Evolutionary conservation across 2,888 invertebrate species (phyloP), one percentile per base, ranked within the genome.

Genomic region (Orchesellides sinensis): DNA sequence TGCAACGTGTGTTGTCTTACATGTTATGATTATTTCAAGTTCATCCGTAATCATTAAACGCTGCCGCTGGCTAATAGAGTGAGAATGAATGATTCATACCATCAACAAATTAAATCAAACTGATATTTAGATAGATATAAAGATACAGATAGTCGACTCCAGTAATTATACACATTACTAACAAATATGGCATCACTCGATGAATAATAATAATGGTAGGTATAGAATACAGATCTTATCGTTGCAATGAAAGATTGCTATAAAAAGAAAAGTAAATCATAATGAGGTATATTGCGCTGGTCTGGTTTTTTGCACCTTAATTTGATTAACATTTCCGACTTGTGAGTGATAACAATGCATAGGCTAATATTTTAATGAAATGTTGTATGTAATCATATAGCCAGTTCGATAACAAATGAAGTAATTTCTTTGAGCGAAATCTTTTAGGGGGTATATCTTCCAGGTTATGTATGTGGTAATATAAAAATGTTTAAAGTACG

Each of bases 321-420:
- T 78, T 77, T 49, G 49, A 78, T 78, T 78, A 78, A 54, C 35
- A 35, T 21, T 65, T 59, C 77, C 56, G 47, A 35, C 45, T 45
- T 52, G 17, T 45, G 6, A 52, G 49, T 68, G 47, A 47, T 68
- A 12, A 54, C 19, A 32, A 77, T 78, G 77, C 56, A 47, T 68
- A 56, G 10, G 68, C 66, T 68, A 77, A 77, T 77, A 25, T 68
- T 21, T 68, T 68, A 78, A 78, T 78, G 75, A 65, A 54, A 21
- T 54, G 75, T 52, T 75, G 6, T 23, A 19, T 19, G 29, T 29
- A 59, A 59, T 59, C 27, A 59, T 59, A 29, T 4, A 10, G 23
- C 56, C 27, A 4, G 27, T 1, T 6, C 8, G 5, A 25, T n/a
- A 25, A 32, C 21, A 29, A 61, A 61, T 61, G 27, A 25, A 63